phyloP scores from a whole-genome alignment of 2,797 vertebrate genomes.

The Potorous gilbertii region DNA sequence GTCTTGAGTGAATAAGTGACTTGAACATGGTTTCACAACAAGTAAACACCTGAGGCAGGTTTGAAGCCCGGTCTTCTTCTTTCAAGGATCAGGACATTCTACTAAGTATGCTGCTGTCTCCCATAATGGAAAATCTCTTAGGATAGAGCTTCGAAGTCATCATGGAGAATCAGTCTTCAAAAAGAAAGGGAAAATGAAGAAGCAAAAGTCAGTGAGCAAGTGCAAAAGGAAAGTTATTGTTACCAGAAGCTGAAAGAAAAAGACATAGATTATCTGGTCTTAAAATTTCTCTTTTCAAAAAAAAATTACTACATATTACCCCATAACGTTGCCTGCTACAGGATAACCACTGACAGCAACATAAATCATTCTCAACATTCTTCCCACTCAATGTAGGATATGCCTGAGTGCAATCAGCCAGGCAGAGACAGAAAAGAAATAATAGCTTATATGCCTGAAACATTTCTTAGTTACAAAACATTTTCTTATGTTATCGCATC shows the following conservation, averaged over 20 bases:
- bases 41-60: not conserved
- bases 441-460: not conserved
- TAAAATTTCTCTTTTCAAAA: not conserved
- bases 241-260: conserved; percentile 41
- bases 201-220: conserved; percentile 35
- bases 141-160: not conserved
- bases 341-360: not conserved
- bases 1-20: not conserved
- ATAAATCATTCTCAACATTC: not conserved
- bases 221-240: not conserved
- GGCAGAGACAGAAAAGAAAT: not conserved
- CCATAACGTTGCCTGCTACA: not conserved
- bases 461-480: not conserved
- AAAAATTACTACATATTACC: not conserved
- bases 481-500: not conserved
- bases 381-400: not conserved
- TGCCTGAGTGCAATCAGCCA: not conserved
- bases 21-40: not conserved
- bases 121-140: not conserved
- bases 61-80: not conserved
- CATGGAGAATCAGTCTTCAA: conserved; percentile 12
- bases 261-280: not conserved
- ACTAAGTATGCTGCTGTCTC: not conserved
- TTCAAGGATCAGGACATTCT: not conserved
- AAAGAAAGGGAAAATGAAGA: conserved; percentile 8